Evolutionary conservation across 1,140 invertebrate genomes (phyloP).

Genomic region (Tenebrio molitor): DNA sequence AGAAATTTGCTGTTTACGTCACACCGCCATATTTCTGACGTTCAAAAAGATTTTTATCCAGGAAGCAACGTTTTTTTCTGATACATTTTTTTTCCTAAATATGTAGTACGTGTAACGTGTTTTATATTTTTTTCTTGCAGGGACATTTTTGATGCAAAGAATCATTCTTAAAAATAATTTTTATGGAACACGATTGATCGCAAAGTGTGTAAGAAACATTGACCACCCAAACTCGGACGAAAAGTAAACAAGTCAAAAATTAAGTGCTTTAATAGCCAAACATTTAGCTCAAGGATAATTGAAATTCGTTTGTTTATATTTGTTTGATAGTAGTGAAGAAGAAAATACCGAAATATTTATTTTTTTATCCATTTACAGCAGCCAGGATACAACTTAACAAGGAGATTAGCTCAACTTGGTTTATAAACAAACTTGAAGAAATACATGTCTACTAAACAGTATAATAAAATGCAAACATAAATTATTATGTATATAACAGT

Average conservation of each 20-base stretch:
- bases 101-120: neutral
- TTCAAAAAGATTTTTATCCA: neutral
- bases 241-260: slow-evolving; percentile 28
- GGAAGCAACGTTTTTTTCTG: neutral
- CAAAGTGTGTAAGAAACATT: no score
- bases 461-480: slow-evolving; percentile 36
- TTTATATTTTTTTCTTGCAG: no score
- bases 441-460: slow-evolving; percentile 18
- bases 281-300: slow-evolving; percentile 31
- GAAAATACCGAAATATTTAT: slow-evolving; percentile 21
- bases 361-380: slow-evolving; percentile 29
- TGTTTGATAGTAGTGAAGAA: slow-evolving; percentile 11
- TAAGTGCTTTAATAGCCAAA: slow-evolving; percentile 16
- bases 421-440: slow-evolving; percentile 36
- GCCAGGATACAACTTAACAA: slow-evolving; percentile 18
- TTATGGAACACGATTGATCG: no score
- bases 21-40: no score
- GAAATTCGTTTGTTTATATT: slow-evolving; percentile 20
- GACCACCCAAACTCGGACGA: neutral
- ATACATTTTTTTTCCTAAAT: neutral
- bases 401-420: slow-evolving; percentile 4
- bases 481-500: slow-evolving; percentile 26
- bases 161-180: no score
- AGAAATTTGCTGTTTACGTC: no score
- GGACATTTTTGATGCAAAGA: no score